Evolutionary conservation across 2,797 vertebrate species (phyloP).

Genomic region (Salmo trutta): DNA sequence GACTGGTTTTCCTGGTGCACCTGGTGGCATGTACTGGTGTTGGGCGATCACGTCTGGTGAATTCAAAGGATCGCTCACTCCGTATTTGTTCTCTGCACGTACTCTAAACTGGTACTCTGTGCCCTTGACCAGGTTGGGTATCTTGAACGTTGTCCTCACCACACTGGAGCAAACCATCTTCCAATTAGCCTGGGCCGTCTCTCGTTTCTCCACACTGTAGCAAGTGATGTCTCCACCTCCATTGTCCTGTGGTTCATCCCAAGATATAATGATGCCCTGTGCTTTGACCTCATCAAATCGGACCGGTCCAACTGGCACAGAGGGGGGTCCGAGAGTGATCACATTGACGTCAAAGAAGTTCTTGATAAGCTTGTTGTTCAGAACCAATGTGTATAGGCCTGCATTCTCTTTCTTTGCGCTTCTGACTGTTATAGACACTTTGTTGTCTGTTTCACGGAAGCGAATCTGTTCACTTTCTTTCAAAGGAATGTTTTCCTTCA

Average conservation of each 20-base stretch:
- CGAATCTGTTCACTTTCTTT: constrained; percentile 94
- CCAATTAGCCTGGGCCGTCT: constrained; percentile 93
- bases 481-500: constrained; percentile 89
- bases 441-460: constrained; percentile 94
- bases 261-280: constrained; percentile 91
- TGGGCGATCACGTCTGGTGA: constrained; percentile 86
- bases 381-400: constrained; percentile 92
- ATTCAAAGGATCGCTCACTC: constrained; percentile 85
- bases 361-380: constrained; percentile 88
- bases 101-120: constrained; percentile 93
- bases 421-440: constrained; percentile 87
- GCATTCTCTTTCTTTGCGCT: constrained; percentile 90
- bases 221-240: constrained; percentile 95
- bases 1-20: constrained; percentile 90
- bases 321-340: constrained; percentile 88
- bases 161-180: constrained; percentile 97
- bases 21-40: constrained; percentile 95
- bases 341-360: constrained; percentile 88
- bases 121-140: constrained; percentile 91
- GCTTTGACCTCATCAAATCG: constrained; percentile 95
- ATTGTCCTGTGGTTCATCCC: constrained; percentile 90
- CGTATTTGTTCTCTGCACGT: constrained; percentile 94
- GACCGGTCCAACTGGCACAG: constrained; percentile 88
- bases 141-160: constrained; percentile 90
- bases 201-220: constrained; percentile 95